These are phyloP conservation scores for Acrobasis suavella DNA, from an alignment of 2,888 invertebrate species.

Conservation along the genomic window DNA sequence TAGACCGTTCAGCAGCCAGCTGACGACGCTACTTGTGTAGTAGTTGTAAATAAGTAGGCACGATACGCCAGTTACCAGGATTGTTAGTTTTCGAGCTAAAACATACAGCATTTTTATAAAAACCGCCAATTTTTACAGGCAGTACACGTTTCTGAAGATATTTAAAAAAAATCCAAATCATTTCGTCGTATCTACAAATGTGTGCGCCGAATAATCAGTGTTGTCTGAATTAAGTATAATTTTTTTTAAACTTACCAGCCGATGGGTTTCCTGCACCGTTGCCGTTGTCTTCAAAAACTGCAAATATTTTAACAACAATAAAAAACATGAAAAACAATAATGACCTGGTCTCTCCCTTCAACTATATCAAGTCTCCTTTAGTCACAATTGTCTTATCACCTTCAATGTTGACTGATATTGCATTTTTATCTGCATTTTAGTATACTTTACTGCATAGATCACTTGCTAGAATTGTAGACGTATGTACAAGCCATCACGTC, in stretches of 20 bases:
- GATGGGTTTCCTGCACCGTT: constrained; percentile 38
- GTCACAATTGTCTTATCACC: no score
- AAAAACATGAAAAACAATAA: background rate
- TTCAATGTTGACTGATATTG: no score
- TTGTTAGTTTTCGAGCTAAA: constrained; percentile 57
- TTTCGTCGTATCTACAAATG: no score
- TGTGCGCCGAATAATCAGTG: no score
- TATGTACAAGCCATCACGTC: no score
- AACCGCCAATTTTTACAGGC: no score
- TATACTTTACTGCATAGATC: no score
- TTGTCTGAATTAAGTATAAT: background rate
- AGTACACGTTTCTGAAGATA: background rate
- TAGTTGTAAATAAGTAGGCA: constrained; percentile 80
- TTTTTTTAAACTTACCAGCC: constrained; percentile 45
- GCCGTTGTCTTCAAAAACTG: constrained; percentile 64
- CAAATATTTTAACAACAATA: constrained; percentile 29
- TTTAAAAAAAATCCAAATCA: no score
- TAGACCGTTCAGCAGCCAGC: constrained; percentile 77
- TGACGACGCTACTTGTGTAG: constrained; percentile 83
- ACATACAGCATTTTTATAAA: background rate
- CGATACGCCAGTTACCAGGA: constrained; percentile 62
- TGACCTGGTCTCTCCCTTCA: no score
- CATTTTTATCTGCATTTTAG: no score
- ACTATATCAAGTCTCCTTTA: no score
- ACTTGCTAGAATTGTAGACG: no score